Base-by-base conservation (phyloP, 2,113 vertebrate species). In the Tretioscincus oriximinensis region DNA sequence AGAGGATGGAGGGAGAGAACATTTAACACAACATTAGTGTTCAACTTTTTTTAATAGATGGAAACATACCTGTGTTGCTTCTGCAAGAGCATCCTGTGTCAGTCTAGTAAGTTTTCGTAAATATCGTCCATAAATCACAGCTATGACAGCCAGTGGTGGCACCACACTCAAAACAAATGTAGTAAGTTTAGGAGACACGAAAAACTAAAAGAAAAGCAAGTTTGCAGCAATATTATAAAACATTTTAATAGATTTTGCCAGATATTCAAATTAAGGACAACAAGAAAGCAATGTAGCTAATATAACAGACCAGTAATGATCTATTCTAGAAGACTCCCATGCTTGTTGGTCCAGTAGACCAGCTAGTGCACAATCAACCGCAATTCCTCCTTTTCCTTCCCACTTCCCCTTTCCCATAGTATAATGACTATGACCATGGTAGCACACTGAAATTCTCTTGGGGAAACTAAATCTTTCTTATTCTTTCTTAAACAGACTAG, bases 81-180 rank as follows among this genome's bases (percentile, higher is more conserved):
- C 94, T 78, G 98, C 98, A 28, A 99, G 95, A 11, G 98, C 95
- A n/a, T 99, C 97, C 90, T 99, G 98, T 0, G 96, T 99, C 60
- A 90, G 82, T 93, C 95, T 97, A 78, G 97, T 97, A 87, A 99
- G 94, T 80, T 97, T 96, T 88, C 96, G 94, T 31, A 99, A 94
- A 65, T 97, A 99, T 76, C 96, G 93, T 69, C 98, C 98, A 35
- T 98, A 99, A 88, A 97, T 87, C 65, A 99, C 94, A 20, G 97
- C 97, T 22, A 99, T 63, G 47, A 89, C 72, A 26, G 96, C 95
- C 88, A 99, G 45, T 1, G 98, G 97, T 66, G 98, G 98, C 49
- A 99, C 97, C 71, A 99, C 91, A 10, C 98, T 93, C 87, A 99
- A 81, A 76, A 99, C 97, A 91, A 99, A 99, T 16, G 93, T 88